Evolutionary conservation across 2,888 invertebrate genomes (phyloP), one percentile per base, ranked within the genome.

Genomic region (Caenorhabditis sinica): DNA sequence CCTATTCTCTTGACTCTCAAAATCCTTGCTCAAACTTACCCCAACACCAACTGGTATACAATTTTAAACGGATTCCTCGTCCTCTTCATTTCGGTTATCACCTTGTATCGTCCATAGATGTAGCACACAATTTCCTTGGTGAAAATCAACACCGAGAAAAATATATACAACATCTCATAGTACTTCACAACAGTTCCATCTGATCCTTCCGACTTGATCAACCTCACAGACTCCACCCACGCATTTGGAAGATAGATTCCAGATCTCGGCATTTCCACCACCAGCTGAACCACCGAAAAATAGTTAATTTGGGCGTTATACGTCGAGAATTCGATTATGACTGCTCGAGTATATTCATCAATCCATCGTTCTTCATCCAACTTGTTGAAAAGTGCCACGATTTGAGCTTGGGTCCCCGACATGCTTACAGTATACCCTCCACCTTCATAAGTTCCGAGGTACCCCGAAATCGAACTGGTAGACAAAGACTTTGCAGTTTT

Each of bases 251-350:
- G 72, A 65, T 86, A 83, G 9, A 83, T 75, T 69, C 79, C 82
- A 0, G 75, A 81, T 28, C 63, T 81, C 5, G 88, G 88, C 13
- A 81, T 83, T 56, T 90, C 90, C 3, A 90, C 68, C 0, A 90
- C 30, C 15, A 90, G 60, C 66, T 90, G 89, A 9, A 88, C 83
- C 4, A 90, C 89, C 33, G 87, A 85, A 63, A 89, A 90, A 65
- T 89, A 88, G 79, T 90, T 93, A 53, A 93, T 89, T 86, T 93
- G 93, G 9, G 93, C 92, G 82, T 94, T 94, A 90, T 94, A 94
- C 43, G 93, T 93, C 0, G 94, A 94, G 87, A 94, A 94, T 85
- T 94, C 94, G n/a, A 94, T 92, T 83, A 94, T 93, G 6, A 94
- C 92, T 4, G 94, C 94, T 61, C 94, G 83, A 1, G 94, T 94